Evolutionary conservation across 2,888 invertebrate genomes (phyloP).

Genomic region (Liodrosophila aerea): DNA sequence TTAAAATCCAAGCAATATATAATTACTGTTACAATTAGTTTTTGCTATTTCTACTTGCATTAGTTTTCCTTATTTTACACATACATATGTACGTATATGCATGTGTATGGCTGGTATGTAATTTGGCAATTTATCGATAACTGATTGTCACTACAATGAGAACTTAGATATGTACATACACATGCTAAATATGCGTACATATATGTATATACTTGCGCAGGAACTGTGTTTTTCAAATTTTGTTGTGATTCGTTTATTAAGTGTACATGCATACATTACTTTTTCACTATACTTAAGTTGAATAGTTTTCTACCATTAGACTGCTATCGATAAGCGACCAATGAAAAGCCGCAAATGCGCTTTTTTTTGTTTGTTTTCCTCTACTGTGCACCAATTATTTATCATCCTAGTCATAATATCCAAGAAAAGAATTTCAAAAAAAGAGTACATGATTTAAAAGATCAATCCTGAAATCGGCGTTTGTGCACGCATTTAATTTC

Average conservation of each 20-base stretch:
- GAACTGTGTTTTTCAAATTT: slow-evolving; percentile 81
- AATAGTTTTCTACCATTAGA: slow-evolving; percentile 56
- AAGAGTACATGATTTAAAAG: slow-evolving; percentile 14
- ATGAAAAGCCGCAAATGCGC: slow-evolving; percentile 9
- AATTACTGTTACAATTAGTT: slow-evolving; percentile 40
- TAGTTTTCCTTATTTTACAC: slow-evolving; percentile 50
- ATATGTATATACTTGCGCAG: slow-evolving; percentile 45
- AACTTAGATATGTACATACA: slow-evolving; percentile 24
- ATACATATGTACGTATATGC: slow-evolving; percentile 19
- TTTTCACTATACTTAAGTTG: slow-evolving; percentile 51
- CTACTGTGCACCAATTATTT: slow-evolving; percentile 53
- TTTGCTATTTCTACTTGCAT: slow-evolving; percentile 56
- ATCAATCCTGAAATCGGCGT: slow-evolving; percentile 67
- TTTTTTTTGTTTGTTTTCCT: slow-evolving; percentile 50
- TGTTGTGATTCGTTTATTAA: slow-evolving; percentile 79
- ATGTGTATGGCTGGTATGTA: too few species aligned
- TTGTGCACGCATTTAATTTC: slow-evolving; percentile 82
- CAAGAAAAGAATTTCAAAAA: slow-evolving; percentile 10
- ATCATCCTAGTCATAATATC: slow-evolving; percentile 39
- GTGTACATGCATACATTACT: slow-evolving; percentile 52
- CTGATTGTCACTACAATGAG: too few species aligned
- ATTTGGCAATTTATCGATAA: too few species aligned
- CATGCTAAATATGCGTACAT: not conserved
- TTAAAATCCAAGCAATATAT: slow-evolving; percentile 45
- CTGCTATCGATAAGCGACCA: too few species aligned